Evolutionary conservation across 2,888 invertebrate species (phyloP), one percentile per base, ranked within the genome.

Genomic region (Folsomia candida): DNA sequence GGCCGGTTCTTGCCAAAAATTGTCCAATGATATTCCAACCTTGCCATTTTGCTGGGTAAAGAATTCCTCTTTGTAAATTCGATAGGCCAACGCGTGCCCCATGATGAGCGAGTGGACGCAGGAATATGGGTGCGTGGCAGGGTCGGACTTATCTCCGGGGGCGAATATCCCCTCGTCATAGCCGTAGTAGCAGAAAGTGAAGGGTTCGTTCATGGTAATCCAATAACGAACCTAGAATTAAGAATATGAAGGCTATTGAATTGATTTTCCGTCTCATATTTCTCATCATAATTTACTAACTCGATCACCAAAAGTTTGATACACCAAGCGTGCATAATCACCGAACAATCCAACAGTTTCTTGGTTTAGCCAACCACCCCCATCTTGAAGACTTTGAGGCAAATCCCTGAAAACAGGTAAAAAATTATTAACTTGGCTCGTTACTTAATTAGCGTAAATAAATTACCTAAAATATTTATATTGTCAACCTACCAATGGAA

Each of bases 31-130:
- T 9, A 81, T 80, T 14, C 81, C 80, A 37, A 80, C 73, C 28
- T 74, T 66, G 1, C 80, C 79, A 14, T 72, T 66, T 71, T 81
- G 80, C 1, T 37, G 22, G 20, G 37, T 25, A 51, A 78, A 85
- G 78, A 85, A 91, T 77, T 87, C 83, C 57, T 85, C 82, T 68
- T 89, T 84, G 81, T 90, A 90, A 54, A 89, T 81, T 63, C 86
- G 85, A 80, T 88, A 91, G 1, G 86, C 88, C 68, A 84, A 85
- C 0, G 88, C 89, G 81, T 91, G 91, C 0, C 89, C 87, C 70
- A 87, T 82, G 24, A 91, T 81, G 66, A 88, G 82, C 79, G 88
- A 88, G 80, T 90, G 89, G 0, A 84, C 84, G 72, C 88, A 89
- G 62, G 86, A 81, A 81, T 91, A 91, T 25, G 84, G 85, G 2